phyloP scores from a whole-genome alignment of 1,140 invertebrate species.

The Phthorimaea operculella region DNA sequence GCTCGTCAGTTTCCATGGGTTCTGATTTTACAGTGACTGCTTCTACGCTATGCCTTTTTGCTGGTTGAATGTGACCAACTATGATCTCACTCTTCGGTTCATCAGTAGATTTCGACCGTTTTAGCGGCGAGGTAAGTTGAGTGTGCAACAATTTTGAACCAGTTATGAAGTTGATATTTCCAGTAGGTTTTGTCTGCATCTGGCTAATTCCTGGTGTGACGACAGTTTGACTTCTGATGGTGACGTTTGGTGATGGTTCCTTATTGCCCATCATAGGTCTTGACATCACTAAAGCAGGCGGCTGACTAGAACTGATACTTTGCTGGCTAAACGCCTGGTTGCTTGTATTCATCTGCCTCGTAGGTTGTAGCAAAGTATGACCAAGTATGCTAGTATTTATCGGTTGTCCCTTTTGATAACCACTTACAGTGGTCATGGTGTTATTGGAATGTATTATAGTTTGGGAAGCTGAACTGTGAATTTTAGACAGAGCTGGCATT shows the following conservation, averaged over 20 bases:
- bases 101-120: slow-evolving; percentile 66
- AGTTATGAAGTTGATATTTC: slow-evolving; percentile 57
- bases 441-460: slow-evolving; percentile 51
- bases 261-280: slow-evolving; percentile 52
- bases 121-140: slow-evolving; percentile 68
- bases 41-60: slow-evolving; percentile 65
- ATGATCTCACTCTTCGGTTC: slow-evolving; percentile 65
- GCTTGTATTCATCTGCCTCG: slow-evolving; percentile 47
- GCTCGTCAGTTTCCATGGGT: slow-evolving; percentile 61
- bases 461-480: slow-evolving; percentile 41
- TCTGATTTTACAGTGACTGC: slow-evolving; percentile 65
- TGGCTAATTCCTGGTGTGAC: slow-evolving; percentile 44
- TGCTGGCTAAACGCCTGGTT: slow-evolving; percentile 65
- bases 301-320: slow-evolving; percentile 63
- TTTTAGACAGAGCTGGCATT: slow-evolving; percentile 66
- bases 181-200: slow-evolving; percentile 42
- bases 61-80: slow-evolving; percentile 59
- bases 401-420: slow-evolving; percentile 48
- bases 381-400: slow-evolving; percentile 62
- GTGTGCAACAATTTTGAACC: slow-evolving; percentile 67
- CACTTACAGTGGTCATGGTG: slow-evolving; percentile 45
- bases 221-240: slow-evolving; percentile 54
- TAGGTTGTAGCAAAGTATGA: slow-evolving; percentile 59
- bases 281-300: slow-evolving; percentile 65
- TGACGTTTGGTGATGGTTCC: slow-evolving; percentile 54